Conservation (phyloP, 2,888 invertebrate genomes). For the Habroteleia sp. region DNA sequence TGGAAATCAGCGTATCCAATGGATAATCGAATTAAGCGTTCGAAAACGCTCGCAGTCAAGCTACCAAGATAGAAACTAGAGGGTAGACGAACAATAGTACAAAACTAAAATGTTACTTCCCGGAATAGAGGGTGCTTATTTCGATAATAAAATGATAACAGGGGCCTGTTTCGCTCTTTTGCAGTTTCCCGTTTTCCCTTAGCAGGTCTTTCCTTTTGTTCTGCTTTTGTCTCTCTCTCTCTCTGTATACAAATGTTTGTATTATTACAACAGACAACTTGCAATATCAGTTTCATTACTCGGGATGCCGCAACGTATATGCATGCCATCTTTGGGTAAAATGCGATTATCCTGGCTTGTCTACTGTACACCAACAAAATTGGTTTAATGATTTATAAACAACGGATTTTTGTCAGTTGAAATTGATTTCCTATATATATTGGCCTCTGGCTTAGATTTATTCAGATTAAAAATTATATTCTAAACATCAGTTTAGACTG, state of each 20-base stretch:
- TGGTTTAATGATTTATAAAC: conserved; percentile 68
- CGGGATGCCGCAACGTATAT: conserved; percentile 44
- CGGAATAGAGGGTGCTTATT: conserved; percentile 69
- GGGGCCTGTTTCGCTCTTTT: conserved; percentile 60
- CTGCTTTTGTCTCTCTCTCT: conserved; percentile 51
- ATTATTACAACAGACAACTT: conserved; percentile 77
- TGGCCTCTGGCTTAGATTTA: too few species aligned
- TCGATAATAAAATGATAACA: conserved; percentile 75
- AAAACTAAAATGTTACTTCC: conserved; percentile 71
- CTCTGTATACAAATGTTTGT: conserved; percentile 78
- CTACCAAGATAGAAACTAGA: conserved; percentile 48
- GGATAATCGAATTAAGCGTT: conserved; percentile 73
- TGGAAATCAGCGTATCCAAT: conserved; percentile 58
- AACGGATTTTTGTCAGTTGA: conserved; percentile 70
- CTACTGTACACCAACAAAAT: conserved; percentile 40
- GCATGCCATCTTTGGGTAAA: conserved; percentile 24
- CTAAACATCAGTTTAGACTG: too few species aligned
- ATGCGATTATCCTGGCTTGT: conserved; percentile 56
- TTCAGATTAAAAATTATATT: too few species aligned
- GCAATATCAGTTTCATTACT: conserved; percentile 73
- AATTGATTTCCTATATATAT: conserved; percentile 72
- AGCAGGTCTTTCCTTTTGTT: conserved; percentile 21
- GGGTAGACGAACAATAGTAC: conserved; percentile 67
- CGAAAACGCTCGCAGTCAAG: conserved; percentile 68
- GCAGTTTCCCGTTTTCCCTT: conserved; percentile 66